Evolutionary conservation across 2,113 vertebrate species (phyloP).

Genomic region (Brienomyrus brachyistius): DNA sequence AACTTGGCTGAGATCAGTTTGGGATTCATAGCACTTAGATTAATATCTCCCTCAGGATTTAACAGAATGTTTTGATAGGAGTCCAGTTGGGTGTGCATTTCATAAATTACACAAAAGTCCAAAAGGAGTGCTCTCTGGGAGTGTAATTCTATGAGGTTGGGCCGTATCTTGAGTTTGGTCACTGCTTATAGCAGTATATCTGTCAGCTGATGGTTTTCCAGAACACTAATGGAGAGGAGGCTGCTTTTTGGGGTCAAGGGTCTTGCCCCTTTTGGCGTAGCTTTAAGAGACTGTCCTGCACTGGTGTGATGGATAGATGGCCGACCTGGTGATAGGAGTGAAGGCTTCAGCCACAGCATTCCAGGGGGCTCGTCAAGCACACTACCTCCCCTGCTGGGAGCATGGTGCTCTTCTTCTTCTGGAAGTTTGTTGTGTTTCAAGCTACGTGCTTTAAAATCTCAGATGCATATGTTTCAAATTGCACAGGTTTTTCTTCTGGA

Average conservation of each 20-base stretch:
- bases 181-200: constrained; percentile 40
- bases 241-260: constrained; percentile 28
- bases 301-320: constrained; percentile 19
- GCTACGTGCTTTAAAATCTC: neutral
- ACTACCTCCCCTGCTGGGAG: constrained; percentile 6
- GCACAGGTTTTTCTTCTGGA: neutral
- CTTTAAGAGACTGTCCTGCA: constrained; percentile 23
- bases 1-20: constrained; percentile 23
- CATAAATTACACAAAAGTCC: constrained; percentile 30
- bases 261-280: constrained; percentile 24
- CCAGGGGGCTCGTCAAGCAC: constrained; percentile 9
- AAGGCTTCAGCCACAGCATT: constrained; percentile 11
- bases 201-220: constrained; percentile 40
- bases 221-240: constrained; percentile 26
- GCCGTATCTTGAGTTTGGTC: constrained; percentile 33
- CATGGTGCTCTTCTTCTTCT: neutral
- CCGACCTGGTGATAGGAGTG: constrained; percentile 25
- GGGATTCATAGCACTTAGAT: constrained; percentile 28
- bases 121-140: constrained; percentile 15
- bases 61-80: constrained; percentile 30
- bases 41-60: constrained; percentile 29
- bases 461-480: neutral
- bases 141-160: constrained; percentile 28
- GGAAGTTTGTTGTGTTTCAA: neutral
- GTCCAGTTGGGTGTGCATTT: constrained; percentile 21